Conservation (phyloP, 2,888 invertebrate species). For the Nebria salina region DNA sequence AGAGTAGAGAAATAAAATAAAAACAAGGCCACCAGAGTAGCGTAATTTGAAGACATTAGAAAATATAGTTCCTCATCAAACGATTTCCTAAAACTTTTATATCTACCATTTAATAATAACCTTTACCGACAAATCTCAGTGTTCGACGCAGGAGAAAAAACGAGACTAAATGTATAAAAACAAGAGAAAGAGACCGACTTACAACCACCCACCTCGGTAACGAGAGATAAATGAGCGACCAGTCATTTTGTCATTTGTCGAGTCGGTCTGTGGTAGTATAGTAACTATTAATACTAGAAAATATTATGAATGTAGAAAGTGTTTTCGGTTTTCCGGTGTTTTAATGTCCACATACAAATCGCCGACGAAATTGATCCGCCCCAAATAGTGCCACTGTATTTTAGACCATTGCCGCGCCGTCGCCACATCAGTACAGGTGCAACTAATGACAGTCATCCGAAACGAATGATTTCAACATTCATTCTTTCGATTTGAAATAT, state of each 20-base stretch:
- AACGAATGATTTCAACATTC: not conserved
- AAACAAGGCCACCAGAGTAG: not conserved
- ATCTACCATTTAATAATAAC: not conserved
- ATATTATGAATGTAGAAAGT: not conserved
- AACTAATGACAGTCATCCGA: not conserved
- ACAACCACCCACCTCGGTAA: not conserved
- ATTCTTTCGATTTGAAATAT: not conserved
- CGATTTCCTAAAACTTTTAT: not conserved
- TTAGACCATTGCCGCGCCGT: not conserved
- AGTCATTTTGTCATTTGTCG: not conserved
- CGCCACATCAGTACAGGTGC: not conserved
- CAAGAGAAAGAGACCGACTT: not conserved
- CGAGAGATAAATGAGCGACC: not conserved
- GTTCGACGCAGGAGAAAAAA: not conserved
- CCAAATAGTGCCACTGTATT: not conserved
- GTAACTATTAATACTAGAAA: not conserved
- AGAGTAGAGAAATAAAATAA: no score
- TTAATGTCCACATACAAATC: not conserved
- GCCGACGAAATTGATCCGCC: not conserved
- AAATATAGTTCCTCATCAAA: not conserved
- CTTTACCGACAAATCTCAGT: not conserved
- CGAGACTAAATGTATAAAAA: not conserved
- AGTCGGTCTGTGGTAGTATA: not conserved
- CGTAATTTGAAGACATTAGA: not conserved
- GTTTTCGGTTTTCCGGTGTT: not conserved